phyloP scores from a whole-genome alignment of 2,113 vertebrate species.

The Pteronura brasiliensis region DNA sequence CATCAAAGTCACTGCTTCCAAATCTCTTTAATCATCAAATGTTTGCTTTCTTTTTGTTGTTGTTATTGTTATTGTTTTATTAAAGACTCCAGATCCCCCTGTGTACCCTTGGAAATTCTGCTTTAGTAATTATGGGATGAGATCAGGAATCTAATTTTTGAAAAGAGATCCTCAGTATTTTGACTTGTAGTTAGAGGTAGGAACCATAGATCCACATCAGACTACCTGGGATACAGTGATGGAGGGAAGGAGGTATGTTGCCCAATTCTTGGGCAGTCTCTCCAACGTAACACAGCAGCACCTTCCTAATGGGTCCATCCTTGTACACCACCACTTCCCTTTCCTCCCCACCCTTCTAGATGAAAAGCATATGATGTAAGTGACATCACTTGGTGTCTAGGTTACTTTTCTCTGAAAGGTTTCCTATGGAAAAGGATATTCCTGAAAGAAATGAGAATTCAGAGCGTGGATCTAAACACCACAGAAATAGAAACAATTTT shows the following conservation, averaged over 20 bases:
- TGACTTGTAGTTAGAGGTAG: not conserved
- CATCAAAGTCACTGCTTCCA: not conserved
- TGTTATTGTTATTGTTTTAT: not conserved
- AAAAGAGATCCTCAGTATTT: not conserved
- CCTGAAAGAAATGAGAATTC: not conserved
- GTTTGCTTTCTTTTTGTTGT: not conserved
- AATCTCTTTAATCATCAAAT: not conserved
- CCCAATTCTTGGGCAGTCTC: not conserved
- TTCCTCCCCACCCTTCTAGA: not conserved
- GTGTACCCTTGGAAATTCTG: not conserved
- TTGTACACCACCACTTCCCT: not conserved
- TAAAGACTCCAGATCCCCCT: not conserved
- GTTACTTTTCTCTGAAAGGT: not conserved
- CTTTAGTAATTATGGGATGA: not conserved
- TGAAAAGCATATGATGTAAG: not conserved
- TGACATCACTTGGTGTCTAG: not conserved
- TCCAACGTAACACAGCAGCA: not conserved
- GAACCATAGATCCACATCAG: not conserved
- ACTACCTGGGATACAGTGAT: not conserved
- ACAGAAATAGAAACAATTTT: not conserved
- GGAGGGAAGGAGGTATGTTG: not conserved
- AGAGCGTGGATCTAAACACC: not conserved
- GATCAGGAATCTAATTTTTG: not conserved
- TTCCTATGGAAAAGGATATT: constrained; percentile 10
- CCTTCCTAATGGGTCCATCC: not conserved